These are phyloP conservation scores for Probosciger aterrimus DNA, from an alignment of 2,113 vertebrate genomes.

Conservation along the genomic window DNA sequence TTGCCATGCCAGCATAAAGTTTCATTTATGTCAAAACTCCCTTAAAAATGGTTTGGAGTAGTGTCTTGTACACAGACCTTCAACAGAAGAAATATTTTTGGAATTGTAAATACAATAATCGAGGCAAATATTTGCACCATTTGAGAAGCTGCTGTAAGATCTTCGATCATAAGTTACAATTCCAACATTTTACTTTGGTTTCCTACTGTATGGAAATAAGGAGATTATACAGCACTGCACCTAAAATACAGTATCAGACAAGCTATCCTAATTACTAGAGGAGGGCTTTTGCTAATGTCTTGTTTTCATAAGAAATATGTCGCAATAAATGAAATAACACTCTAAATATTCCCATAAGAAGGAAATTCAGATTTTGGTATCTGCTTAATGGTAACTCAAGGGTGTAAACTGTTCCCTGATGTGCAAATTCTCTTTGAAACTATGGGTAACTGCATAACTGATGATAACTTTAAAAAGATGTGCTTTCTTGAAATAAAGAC, in stretches of 20 bases:
- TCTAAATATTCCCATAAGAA: not conserved
- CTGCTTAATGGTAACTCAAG: not conserved
- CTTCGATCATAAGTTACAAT: constrained; percentile 47
- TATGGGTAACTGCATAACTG: not conserved
- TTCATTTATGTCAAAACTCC: constrained; percentile 85
- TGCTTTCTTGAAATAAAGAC: not conserved
- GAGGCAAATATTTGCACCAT: constrained; percentile 75
- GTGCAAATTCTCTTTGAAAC: not conserved
- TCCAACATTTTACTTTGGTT: constrained; percentile 46
- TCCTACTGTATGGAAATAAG: constrained; percentile 23
- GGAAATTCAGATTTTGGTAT: not conserved
- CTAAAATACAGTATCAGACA: not conserved
- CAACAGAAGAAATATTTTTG: constrained; percentile 87
- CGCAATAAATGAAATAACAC: not conserved
- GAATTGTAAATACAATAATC: constrained; percentile 86
- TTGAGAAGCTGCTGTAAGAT: constrained; percentile 67
- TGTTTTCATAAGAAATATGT: not conserved
- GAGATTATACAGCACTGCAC: not conserved
- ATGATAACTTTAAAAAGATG: not conserved
- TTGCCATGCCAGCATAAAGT: constrained; percentile 83
- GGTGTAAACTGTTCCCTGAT: not conserved
- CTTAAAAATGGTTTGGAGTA: constrained; percentile 81
- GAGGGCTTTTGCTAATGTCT: not conserved
- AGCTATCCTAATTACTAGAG: not conserved
- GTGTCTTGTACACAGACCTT: constrained; percentile 80